Evolutionary conservation across 2,888 invertebrate genomes (phyloP).

Genomic region (Troglohyphantes excavatus): DNA sequence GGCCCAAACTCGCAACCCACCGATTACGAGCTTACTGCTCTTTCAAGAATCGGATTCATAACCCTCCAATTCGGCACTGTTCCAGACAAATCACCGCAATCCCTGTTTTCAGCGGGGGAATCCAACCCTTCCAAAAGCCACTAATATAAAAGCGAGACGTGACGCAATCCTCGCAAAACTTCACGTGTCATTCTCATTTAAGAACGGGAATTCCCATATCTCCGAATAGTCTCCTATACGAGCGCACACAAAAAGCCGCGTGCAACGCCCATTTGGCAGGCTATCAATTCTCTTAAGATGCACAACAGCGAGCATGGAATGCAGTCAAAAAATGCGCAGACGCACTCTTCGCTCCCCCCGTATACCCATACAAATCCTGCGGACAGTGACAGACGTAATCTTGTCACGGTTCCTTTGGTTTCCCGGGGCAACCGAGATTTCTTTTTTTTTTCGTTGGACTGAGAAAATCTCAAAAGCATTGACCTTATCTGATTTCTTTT

Average conservation of each 20-base stretch:
- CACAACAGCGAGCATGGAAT: slow-evolving; percentile 22
- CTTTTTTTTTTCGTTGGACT: not conserved
- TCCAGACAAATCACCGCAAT: too few relatives aligned
- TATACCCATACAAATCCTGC: not conserved
- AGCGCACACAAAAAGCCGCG: not conserved
- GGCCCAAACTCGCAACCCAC: too few relatives aligned
- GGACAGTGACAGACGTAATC: slow-evolving; percentile 35
- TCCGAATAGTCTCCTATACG: not conserved
- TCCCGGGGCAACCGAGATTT: not conserved
- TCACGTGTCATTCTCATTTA: not conserved
- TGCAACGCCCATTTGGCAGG: slow-evolving; percentile 70
- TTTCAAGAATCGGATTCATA: too few relatives aligned
- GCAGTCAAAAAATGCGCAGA: slow-evolving; percentile 40
- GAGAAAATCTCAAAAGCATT: slow-evolving; percentile 23
- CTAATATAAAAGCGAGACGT: not conserved
- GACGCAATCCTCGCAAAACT: not conserved
- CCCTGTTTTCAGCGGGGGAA: too few relatives aligned
- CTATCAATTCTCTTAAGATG: slow-evolving; percentile 59
- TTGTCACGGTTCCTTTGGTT: slow-evolving; percentile 24
- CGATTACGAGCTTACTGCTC: too few relatives aligned
- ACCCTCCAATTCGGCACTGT: too few relatives aligned
- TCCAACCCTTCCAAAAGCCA: not conserved
- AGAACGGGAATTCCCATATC: not conserved
- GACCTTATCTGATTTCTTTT: slow-evolving; percentile 16
- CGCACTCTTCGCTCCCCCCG: not conserved